Conservation (phyloP, 2,888 invertebrate genomes). For the Pyrgus malvae region DNA sequence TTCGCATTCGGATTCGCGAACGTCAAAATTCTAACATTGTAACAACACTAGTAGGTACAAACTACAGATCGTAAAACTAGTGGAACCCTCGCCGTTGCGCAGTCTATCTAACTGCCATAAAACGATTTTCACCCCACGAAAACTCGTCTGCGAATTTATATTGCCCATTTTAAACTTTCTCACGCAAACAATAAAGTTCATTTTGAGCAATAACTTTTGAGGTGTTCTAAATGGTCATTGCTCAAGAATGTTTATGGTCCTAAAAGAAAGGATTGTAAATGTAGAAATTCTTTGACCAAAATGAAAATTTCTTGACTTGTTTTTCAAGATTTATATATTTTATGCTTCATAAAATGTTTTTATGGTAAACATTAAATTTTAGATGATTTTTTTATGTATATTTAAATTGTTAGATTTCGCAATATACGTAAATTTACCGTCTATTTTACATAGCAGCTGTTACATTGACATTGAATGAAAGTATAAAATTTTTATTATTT, state of each 20-base stretch:
- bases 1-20: too few relatives aligned
- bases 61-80: slow-evolving; percentile 24
- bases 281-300: not conserved
- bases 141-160: slow-evolving; percentile 9
- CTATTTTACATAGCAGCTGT: too few relatives aligned
- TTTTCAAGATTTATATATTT: not conserved
- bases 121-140: slow-evolving; percentile 21
- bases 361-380: too few relatives aligned
- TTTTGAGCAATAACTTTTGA: not conserved
- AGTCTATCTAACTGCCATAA: slow-evolving; percentile 23
- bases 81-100: slow-evolving; percentile 5
- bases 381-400: too few relatives aligned
- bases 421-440: too few relatives aligned
- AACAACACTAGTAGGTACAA: too few relatives aligned
- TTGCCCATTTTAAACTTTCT: slow-evolving; percentile 21
- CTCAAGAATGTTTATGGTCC: slow-evolving; percentile 15
- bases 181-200: slow-evolving; percentile 20
- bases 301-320: not conserved
- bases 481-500: too few relatives aligned
- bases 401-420: too few relatives aligned
- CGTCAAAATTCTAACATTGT: too few relatives aligned
- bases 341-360: too few relatives aligned
- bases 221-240: slow-evolving; percentile 7
- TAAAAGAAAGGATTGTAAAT: not conserved
- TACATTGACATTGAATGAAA: too few relatives aligned